Percentiles rank a stretch among this genome's conserved stretches.
Evolutionary conservation across 2,888 invertebrate species (phyloP).

Genomic region (Epirrita christyi): DNA sequence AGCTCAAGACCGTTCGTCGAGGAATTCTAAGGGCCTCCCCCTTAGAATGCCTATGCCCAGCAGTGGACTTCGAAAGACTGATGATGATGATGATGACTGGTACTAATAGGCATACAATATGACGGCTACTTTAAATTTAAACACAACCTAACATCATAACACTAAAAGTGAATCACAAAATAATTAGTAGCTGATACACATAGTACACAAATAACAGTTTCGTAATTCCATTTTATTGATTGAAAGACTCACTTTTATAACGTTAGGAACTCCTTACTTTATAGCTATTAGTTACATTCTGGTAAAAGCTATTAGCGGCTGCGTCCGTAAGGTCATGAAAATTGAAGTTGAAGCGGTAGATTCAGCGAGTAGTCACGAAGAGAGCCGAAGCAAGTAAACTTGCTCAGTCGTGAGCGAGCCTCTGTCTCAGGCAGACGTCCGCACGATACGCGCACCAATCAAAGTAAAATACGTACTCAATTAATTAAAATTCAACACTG

Average conservation of each 20-base stretch:
- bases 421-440: conserved; percentile 49
- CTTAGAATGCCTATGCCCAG: too few species aligned
- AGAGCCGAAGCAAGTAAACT: conserved; percentile 49
- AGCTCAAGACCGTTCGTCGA: too few species aligned
- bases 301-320: conserved; percentile 65
- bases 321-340: conserved; percentile 72
- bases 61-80: too few species aligned
- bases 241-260: not conserved
- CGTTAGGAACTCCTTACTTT: conserved; percentile 1
- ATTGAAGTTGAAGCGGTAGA: conserved; percentile 71
- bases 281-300: conserved; percentile 46
- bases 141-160: too few species aligned
- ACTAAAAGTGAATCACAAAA: conserved; percentile 4
- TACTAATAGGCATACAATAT: too few species aligned
- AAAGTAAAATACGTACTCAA: conserved; percentile 23
- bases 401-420: conserved; percentile 62
- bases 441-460: conserved; percentile 18
- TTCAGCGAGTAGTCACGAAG: conserved; percentile 53
- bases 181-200: conserved; percentile 2
- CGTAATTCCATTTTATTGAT: conserved; percentile 5
- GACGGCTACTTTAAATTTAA: too few species aligned
- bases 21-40: too few species aligned
- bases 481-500: conserved; percentile 17
- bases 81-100: too few species aligned
- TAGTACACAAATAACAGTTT: not conserved